phyloP scores from a whole-genome alignment of 2,113 vertebrate genomes.

The Nematolebias whitei region DNA sequence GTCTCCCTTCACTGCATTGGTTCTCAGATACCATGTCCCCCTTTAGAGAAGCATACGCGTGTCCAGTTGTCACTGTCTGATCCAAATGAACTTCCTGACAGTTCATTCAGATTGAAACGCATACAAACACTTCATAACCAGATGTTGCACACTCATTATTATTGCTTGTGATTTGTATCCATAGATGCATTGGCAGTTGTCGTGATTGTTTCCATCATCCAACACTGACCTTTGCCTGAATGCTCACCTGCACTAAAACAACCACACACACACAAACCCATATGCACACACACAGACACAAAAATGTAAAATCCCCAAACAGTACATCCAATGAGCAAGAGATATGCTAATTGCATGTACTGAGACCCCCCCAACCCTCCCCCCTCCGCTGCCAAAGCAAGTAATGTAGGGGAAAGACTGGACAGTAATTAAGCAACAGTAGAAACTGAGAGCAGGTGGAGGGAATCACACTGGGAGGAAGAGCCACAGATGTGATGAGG shows the following conservation, averaged over 20 bases:
- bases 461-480: conserved; percentile 39
- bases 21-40: neutral
- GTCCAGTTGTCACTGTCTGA: conserved; percentile 7
- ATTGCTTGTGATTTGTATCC: conserved; percentile 51
- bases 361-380: no score
- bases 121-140: conserved; percentile 31
- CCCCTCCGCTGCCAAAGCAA: no score
- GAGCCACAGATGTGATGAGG: conserved; percentile 19
- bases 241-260: conserved; percentile 18
- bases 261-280: conserved; percentile 10
- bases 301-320: conserved; percentile 34
- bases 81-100: neutral
- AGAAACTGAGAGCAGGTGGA: conserved; percentile 36
- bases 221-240: conserved; percentile 33
- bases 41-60: neutral
- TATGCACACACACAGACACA: no score
- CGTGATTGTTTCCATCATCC: conserved; percentile 59
- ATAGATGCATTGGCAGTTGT: conserved; percentile 60
- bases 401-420: conserved; percentile 24
- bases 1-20: neutral
- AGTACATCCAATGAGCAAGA: conserved; percentile 50
- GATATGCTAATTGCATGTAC: no score
- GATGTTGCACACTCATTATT: conserved; percentile 61
- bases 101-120: conserved; percentile 8
- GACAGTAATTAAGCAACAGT: conserved; percentile 21